Base-by-base conservation (phyloP, 1,140 invertebrate genomes). In the Drosophila subpulchrella region DNA sequence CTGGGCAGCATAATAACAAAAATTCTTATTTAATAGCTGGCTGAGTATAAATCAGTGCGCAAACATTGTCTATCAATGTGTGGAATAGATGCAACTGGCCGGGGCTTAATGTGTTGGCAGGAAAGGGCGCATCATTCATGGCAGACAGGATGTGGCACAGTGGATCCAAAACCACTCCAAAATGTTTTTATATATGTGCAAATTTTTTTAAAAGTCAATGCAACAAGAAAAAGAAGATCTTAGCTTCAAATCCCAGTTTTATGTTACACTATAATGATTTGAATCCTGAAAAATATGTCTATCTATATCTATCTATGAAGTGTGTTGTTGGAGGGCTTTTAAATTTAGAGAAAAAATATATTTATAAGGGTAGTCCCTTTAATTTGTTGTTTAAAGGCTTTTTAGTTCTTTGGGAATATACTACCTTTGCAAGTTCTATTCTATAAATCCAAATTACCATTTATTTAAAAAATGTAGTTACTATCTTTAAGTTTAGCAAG, bases 21-120 rank as follows among this genome's bases (percentile, higher is more conserved):
- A 75, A 82, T 79, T 76, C 71, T 72, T 88, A 82, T 88, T 86
- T 86, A 88, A 86, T 82, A 88, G 83, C 83, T 68, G 71, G 55
- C 47, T 54, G 78, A 54, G 62, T 63, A 72, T 78, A 71, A 81
- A 81, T 66, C 78, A 81, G 54, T 27, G 41, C 78, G 70, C 57
- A 81, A 60, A 66, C 83, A 78, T 77, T 74, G 82, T 78, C 85
- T 81, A 50, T 68, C 50, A 51, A 62, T 39, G 27, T 8, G 47
- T 15, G 60, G 51, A 36, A 20, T 41, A 54, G 42, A 47, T 71
- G 65, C 67, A 71, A 71, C 67, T 66, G 56, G 44, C 13, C n/a
- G 63, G 63, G 32, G 50, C 44, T 58, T 44, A 62, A 57, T 78
- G 55, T 68, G 75, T 59, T 81, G 70, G 74, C 74, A 83, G 79